A percentile compares a stretch with the other conserved stretches of the same genome.
Conservation (phyloP, 2,888 invertebrate species). For the Phlogophora meticulosa region DNA sequence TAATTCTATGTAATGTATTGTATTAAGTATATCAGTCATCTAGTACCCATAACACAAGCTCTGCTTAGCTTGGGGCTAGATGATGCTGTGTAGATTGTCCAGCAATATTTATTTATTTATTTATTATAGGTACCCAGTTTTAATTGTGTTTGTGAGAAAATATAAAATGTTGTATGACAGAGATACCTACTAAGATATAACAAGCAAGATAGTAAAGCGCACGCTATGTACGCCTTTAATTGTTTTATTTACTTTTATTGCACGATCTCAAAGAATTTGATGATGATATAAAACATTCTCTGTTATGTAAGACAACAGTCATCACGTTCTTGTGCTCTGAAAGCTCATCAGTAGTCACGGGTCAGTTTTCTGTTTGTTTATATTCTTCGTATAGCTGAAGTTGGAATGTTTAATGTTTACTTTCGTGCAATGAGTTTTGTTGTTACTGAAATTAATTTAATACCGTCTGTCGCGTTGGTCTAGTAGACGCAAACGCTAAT, state of each 20-base stretch:
- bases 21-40: too few relatives aligned
- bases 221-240: background rate
- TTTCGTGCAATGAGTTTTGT: background rate
- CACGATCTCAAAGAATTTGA: background rate
- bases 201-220: background rate
- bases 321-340: background rate
- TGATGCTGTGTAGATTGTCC: too few relatives aligned
- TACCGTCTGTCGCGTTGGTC: too few relatives aligned
- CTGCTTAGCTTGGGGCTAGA: too few relatives aligned
- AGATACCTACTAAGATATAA: slow-evolving; percentile 6
- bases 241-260: background rate
- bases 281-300: slow-evolving; percentile 1
- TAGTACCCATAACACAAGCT: too few relatives aligned
- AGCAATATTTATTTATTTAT: too few relatives aligned
- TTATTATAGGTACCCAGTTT: too few relatives aligned
- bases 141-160: background rate
- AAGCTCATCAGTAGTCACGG: background rate
- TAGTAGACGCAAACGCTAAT: too few relatives aligned
- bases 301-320: background rate
- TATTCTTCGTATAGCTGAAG: background rate
- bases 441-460: background rate
- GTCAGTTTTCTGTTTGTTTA: background rate
- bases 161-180: background rate
- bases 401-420: too few relatives aligned
- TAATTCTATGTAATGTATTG: too few relatives aligned